Evolutionary conservation across 2,113 vertebrate species (phyloP), one percentile per base, ranked within the genome.

Genomic region (Pseudopodoces humilis): DNA sequence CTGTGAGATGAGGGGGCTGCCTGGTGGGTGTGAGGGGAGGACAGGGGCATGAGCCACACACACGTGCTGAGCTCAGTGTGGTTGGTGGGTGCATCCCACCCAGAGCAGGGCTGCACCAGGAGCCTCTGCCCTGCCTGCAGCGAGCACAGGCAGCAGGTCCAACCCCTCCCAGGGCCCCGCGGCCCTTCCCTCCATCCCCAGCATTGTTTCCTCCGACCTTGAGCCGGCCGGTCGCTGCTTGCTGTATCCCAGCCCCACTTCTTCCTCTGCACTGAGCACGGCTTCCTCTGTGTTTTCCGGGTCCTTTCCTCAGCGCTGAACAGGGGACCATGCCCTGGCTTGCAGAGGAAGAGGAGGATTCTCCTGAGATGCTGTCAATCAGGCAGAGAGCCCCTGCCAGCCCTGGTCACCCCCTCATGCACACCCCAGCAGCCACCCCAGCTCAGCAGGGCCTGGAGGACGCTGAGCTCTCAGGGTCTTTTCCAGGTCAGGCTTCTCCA

Each of bases 261-360:
- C 89, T 95, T 96, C 92, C 93, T 94, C 74, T 65, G 22, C 3
- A 3, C 44, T 0, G 5, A 92, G 75, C 41, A 14, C 0, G 0
- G 63, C 81, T 96, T 96, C 95, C 95, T 92, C 80, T 80, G 56
- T 56, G 74, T 69, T 89, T 96, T 96, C 93, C 49, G 7, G 65
- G 56, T 82, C 74, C 44, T 63, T 75, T 88, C 75, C 89, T 81
- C 84, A 22, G 39, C 0, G 0, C 43, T 3, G 2, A 44, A 2
- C 5, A 8, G 60, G 56, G 50, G 46, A 46, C 25, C 0, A 0
- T 33, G 35, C 39, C 56, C 18, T 30, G 56, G 20, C 60, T 69
- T 12, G 46, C 46, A 62, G 83, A 70, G 78, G 83, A 93, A 60
- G 74, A 75, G 44, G 28, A 78, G n/a, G 39, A 87, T 88, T 72